phyloP scores from a whole-genome alignment of 30 jellyfish, hydroid and myxozoan genomes.

The Haliclystus octoradiatus region DNA sequence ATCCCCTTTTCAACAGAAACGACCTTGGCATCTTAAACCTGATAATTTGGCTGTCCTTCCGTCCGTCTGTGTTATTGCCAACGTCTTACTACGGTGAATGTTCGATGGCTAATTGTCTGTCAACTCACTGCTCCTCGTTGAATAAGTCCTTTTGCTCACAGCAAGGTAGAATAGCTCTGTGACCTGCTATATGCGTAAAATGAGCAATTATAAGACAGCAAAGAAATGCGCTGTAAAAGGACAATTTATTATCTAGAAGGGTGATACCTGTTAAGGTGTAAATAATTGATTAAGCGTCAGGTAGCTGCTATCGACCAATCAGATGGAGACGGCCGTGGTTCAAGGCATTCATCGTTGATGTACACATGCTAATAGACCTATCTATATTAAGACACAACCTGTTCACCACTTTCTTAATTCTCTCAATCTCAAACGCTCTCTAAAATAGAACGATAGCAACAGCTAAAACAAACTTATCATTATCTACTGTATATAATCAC shows the following conservation, averaged over 20 bases:
- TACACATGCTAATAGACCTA: not conserved
- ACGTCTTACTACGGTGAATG: no score
- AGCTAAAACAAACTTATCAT: no score
- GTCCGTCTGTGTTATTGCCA: no score
- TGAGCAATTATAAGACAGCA: not conserved
- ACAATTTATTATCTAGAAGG: not conserved
- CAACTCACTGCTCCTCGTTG: not conserved
- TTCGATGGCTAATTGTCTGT: not conserved
- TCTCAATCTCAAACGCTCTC: no score
- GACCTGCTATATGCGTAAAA: not conserved
- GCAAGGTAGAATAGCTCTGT: not conserved
- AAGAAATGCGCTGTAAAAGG: not conserved
- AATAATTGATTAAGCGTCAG: slow-evolving; percentile 57
- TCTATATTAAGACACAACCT: not conserved
- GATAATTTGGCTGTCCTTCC: no score
- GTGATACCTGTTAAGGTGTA: slow-evolving; percentile 19
- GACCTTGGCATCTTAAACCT: not conserved
- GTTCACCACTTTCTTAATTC: no score
- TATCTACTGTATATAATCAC: no score
- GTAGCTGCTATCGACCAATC: slow-evolving; percentile 60
- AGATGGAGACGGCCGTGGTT: not conserved
- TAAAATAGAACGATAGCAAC: no score
- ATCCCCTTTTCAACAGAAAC: not conserved
- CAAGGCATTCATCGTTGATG: not conserved
- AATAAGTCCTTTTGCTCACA: not conserved